Evolutionary conservation across 2,113 vertebrate species (phyloP).

Genomic region (Ariopsis seemanni): DNA sequence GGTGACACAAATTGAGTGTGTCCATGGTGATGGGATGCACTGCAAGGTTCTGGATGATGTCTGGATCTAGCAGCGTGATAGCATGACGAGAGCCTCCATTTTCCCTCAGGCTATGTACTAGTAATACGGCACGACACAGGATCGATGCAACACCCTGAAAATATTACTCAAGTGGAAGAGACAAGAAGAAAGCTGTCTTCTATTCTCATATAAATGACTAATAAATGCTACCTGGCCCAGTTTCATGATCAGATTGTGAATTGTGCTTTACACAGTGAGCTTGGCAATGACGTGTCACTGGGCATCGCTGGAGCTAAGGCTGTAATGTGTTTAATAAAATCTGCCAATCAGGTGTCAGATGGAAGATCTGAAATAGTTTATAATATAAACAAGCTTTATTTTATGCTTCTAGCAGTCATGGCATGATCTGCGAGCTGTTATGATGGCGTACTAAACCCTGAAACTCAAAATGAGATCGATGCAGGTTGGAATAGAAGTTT

Average conservation of each 20-base stretch:
- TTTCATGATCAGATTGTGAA: not conserved
- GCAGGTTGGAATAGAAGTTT: not conserved
- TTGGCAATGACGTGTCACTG: not conserved
- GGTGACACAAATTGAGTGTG: conserved; percentile 36
- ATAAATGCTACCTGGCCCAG: conserved; percentile 12
- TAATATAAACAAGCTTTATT: not conserved
- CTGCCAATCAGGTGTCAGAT: conserved; percentile 12
- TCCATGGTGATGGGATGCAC: conserved; percentile 25
- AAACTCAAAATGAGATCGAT: not conserved
- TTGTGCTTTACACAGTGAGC: not conserved
- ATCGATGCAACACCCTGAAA: not conserved
- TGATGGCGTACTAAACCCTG: not conserved
- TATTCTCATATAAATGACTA: not conserved
- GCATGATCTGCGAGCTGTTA: too few species aligned
- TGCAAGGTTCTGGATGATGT: not conserved
- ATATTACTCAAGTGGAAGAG: not conserved
- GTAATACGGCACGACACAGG: not conserved
- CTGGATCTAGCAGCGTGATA: not conserved
- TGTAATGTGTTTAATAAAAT: conserved; percentile 7
- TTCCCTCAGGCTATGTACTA: conserved; percentile 6
- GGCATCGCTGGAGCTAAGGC: not conserved
- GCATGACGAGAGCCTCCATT: not conserved
- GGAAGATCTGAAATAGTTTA: not conserved
- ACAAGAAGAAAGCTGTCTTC: not conserved
- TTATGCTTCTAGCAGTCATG: not conserved